A percentile compares a stretch with the other conserved stretches of the same genome.
phyloP scores from a whole-genome alignment of 2,888 invertebrate species.

The Lissocephala sabroskyi region DNA sequence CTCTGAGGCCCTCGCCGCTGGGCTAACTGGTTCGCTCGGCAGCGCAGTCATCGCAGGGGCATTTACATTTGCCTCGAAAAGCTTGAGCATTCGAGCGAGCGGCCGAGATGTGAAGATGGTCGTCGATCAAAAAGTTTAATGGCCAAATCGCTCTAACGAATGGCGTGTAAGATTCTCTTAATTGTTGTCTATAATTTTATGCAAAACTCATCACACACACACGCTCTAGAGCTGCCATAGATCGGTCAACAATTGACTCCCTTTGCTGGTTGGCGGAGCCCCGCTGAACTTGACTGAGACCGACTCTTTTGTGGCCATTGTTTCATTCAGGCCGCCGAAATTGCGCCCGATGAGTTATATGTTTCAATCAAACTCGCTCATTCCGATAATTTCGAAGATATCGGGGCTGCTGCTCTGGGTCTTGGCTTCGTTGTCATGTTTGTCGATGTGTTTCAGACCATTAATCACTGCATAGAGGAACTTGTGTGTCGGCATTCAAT shows the following conservation, averaged over 20 bases:
- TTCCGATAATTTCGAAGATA: slow-evolving; percentile 21
- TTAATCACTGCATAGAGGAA: slow-evolving; percentile 47
- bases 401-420: too few relatives aligned
- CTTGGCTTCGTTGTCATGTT: too few relatives aligned
- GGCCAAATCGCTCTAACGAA: slow-evolving; percentile 39
- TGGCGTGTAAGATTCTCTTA: slow-evolving; percentile 45
- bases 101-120: slow-evolving; percentile 15
- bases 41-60: slow-evolving; percentile 19
- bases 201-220: slow-evolving; percentile 65
- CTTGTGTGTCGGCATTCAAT: slow-evolving; percentile 31
- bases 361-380: slow-evolving; percentile 32
- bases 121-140: slow-evolving; percentile 27
- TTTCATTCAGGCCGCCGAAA: slow-evolving; percentile 22
- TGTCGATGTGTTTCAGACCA: too few relatives aligned
- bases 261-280: slow-evolving; percentile 7
- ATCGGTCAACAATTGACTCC: too few relatives aligned
- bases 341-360: slow-evolving; percentile 29
- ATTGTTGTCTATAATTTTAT: slow-evolving; percentile 63
- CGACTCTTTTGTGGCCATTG: slow-evolving; percentile 1
- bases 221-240: slow-evolving; percentile 31
- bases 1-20: slow-evolving; percentile 17
- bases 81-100: not conserved
- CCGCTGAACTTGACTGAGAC: not conserved
- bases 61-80: slow-evolving; percentile 2
- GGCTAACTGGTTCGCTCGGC: slow-evolving; percentile 15